Conservation (phyloP, 2,113 vertebrate genomes). For the Perca schrenkii region DNA sequence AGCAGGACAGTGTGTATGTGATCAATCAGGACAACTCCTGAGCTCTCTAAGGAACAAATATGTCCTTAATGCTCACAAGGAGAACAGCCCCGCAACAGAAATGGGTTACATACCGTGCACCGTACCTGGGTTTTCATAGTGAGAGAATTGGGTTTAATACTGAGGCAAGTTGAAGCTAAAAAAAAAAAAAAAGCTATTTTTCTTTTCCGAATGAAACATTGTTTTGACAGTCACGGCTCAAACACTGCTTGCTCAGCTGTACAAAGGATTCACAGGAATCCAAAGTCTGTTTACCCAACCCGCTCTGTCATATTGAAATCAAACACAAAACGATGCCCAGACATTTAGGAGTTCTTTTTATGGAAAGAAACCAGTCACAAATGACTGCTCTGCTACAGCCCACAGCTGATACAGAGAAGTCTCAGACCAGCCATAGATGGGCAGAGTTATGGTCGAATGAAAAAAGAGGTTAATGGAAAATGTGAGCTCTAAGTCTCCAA, state of each 20-base stretch:
- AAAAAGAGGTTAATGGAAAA: slow-evolving; percentile 76
- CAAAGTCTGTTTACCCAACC: slow-evolving; percentile 73
- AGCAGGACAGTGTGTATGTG: slow-evolving; percentile 26
- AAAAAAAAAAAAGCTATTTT: slow-evolving; percentile 14
- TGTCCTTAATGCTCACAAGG: slow-evolving; percentile 52
- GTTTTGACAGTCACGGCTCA: slow-evolving; percentile 69
- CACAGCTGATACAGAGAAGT: slow-evolving; percentile 35
- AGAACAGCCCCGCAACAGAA: slow-evolving; percentile 39
- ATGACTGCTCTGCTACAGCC: slow-evolving; percentile 53
- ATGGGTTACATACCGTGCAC: slow-evolving; percentile 37
- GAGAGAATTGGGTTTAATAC: slow-evolving; percentile 32
- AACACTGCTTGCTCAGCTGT: slow-evolving; percentile 74
- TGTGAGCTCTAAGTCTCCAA: slow-evolving; percentile 67
- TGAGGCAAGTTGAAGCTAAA: slow-evolving; percentile 13
- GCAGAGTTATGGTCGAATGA: slow-evolving; percentile 65
- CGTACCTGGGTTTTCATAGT: slow-evolving; percentile 28
- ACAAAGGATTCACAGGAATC: slow-evolving; percentile 66
- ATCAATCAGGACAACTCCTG: slow-evolving; percentile 60
- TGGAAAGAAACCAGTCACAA: slow-evolving; percentile 63
- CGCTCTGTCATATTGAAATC: slow-evolving; percentile 72
- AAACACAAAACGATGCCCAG: slow-evolving; percentile 64
- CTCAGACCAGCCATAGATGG: slow-evolving; percentile 75
- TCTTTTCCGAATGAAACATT: slow-evolving; percentile 50
- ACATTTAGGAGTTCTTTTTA: slow-evolving; percentile 68
- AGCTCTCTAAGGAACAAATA: slow-evolving; percentile 35